Percentiles rank a stretch among this genome's conserved stretches.
Conservation (phyloP, 2,113 vertebrate species). For the Scomber colias region DNA sequence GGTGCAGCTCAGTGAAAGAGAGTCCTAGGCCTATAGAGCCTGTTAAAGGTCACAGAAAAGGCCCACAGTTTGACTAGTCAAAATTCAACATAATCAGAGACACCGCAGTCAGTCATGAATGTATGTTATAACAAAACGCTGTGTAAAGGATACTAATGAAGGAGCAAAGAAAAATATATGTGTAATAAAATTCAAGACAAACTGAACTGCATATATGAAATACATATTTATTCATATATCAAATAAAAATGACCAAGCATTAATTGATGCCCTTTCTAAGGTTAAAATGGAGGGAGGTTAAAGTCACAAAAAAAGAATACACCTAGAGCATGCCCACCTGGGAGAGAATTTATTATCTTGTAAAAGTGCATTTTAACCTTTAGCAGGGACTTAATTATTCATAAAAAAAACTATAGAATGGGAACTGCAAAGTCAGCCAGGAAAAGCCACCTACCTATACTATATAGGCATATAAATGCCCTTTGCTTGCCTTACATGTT, state of each 20-base stretch:
- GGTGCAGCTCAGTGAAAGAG: conserved; percentile 1
- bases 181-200: background rate
- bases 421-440: conserved; percentile 20
- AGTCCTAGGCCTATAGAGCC: conserved; percentile 5
- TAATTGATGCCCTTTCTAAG: background rate
- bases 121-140: background rate
- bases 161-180: background rate
- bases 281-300: conserved; percentile 7
- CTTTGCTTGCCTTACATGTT: conserved; percentile 20
- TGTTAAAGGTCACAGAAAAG: conserved; percentile 48
- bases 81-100: conserved; percentile 33
- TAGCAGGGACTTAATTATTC: conserved; percentile 46
- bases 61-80: conserved; percentile 11
- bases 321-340: conserved; percentile 3
- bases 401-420: conserved; percentile 38
- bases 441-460: conserved; percentile 6
- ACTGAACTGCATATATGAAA: background rate
- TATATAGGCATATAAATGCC: conserved; percentile 25
- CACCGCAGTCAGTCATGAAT: conserved; percentile 10
- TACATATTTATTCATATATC: too few relatives aligned
- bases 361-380: conserved; percentile 47
- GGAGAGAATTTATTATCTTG: conserved; percentile 24
- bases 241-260: background rate
- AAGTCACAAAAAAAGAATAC: conserved; percentile 11
- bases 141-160: background rate